Conservation (phyloP, 2,113 vertebrate genomes). For the Taurulus bubalis region DNA sequence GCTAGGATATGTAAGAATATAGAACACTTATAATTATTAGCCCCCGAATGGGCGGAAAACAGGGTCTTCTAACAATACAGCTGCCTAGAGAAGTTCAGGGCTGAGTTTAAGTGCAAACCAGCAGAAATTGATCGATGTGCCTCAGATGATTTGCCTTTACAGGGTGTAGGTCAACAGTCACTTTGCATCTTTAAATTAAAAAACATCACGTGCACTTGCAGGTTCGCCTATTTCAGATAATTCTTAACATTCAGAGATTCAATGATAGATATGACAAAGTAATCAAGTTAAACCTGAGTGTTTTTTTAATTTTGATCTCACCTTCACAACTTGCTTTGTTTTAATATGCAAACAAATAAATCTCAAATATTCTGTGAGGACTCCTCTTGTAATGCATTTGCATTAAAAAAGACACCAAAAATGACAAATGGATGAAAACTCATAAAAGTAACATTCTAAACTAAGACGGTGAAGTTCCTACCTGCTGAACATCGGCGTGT, state of each 20-base stretch:
- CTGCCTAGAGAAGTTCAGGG: neutral
- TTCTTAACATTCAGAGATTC: no score
- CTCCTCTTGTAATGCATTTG: no score
- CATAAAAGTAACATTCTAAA: neutral
- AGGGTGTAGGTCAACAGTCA: neutral
- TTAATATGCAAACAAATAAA: no score
- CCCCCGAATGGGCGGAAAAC: neutral
- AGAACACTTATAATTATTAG: neutral
- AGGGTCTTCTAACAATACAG: neutral
- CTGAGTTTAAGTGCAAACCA: neutral
- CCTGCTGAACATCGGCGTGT: neutral
- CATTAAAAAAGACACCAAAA: no score
- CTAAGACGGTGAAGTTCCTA: neutral
- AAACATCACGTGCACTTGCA: neutral
- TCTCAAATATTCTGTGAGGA: neutral
- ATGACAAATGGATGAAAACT: neutral
- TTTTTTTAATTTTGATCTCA: no score
- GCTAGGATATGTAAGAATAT: constrained; percentile 25
- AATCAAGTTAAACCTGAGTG: no score
- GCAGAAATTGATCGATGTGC: neutral
- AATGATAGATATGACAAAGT: no score
- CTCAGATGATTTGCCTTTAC: neutral
- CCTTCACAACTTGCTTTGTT: no score
- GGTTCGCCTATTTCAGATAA: no score
- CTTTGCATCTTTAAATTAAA: no score